A percentile compares a stretch with the other conserved stretches of the same genome.
phyloP scores from a whole-genome alignment of 2,113 vertebrate genomes.

The Rousettus leschenaultii region DNA sequence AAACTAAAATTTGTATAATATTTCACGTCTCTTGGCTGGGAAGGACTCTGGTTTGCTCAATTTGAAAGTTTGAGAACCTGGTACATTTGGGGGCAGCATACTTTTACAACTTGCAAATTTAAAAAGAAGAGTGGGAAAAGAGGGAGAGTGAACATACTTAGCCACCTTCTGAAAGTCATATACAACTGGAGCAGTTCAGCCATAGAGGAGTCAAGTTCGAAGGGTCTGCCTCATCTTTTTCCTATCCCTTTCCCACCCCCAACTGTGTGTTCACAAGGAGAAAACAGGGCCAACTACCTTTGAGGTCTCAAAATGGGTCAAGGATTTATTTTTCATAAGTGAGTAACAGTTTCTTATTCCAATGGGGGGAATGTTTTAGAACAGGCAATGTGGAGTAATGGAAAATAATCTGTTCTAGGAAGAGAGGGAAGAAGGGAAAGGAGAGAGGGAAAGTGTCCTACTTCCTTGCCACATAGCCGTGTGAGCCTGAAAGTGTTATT shows the following conservation, averaged over 20 bases:
- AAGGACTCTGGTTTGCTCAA: conserved; percentile 43
- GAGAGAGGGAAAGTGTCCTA: not conserved
- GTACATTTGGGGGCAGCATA: conserved; percentile 24
- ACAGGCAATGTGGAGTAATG: not conserved
- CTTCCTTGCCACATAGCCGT: not conserved
- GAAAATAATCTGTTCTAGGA: not conserved
- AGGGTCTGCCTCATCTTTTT: not conserved
- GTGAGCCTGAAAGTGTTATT: not conserved
- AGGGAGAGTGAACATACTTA: not conserved
- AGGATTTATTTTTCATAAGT: conserved; percentile 55
- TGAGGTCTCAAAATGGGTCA: not conserved
- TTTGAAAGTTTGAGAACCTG: conserved; percentile 65
- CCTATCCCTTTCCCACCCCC: not conserved
- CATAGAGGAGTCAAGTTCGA: not conserved
- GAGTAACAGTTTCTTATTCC: conserved; percentile 60
- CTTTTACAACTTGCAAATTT: conserved; percentile 44
- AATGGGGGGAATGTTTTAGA: not conserved
- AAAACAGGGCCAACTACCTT: conserved; percentile 40
- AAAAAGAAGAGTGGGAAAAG: not conserved
- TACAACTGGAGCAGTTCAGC: not conserved
- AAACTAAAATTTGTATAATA: conserved; percentile 56
- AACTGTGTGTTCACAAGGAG: not conserved
- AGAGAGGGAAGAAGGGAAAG: no score
- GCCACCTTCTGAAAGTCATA: conserved; percentile 35
- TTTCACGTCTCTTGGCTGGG: conserved; percentile 48